A percentile compares a stretch with the other conserved stretches of the same genome.
These are phyloP conservation scores for Papilio aristodemus DNA, from an alignment of 1,140 invertebrate species.

Conservation along the genomic window DNA sequence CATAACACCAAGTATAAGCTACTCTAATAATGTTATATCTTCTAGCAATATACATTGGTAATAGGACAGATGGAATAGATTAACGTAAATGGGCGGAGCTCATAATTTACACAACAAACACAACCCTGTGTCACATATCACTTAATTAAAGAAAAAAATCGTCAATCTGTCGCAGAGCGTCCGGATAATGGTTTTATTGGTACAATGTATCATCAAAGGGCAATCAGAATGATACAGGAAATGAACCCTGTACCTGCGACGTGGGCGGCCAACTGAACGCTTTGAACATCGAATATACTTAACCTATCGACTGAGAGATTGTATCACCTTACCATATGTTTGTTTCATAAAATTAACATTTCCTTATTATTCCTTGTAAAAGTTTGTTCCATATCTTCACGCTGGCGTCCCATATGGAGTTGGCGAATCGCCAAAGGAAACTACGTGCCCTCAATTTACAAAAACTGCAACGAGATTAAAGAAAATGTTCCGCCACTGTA, in stretches of 20 bases:
- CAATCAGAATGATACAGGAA: background rate
- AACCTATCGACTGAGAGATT: background rate
- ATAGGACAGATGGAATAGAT: background rate
- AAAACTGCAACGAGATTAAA: constrained; percentile 3
- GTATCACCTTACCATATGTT: background rate
- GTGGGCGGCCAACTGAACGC: constrained; percentile 9
- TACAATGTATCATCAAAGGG: constrained; percentile 23
- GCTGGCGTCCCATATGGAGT: background rate
- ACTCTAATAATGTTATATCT: background rate
- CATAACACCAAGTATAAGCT: too few relatives aligned
- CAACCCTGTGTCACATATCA: background rate
- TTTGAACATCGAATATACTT: background rate
- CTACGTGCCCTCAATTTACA: constrained; percentile 5
- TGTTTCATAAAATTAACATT: constrained; percentile 1
- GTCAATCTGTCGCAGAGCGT: constrained; percentile 11
- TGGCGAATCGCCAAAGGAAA: background rate
- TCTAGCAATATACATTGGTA: background rate
- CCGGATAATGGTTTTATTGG: background rate
- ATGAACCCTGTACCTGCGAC: background rate
- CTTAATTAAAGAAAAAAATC: constrained; percentile 25
- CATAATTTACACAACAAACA: background rate
- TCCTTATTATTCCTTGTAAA: constrained; percentile 11
- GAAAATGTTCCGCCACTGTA: background rate
- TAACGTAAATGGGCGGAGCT: background rate
- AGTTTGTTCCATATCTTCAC: background rate